Percentiles rank a stretch among this genome's conserved stretches.
phyloP scores from a whole-genome alignment of 2,113 vertebrate species.

The Brachyhypopomus occidentalis region DNA sequence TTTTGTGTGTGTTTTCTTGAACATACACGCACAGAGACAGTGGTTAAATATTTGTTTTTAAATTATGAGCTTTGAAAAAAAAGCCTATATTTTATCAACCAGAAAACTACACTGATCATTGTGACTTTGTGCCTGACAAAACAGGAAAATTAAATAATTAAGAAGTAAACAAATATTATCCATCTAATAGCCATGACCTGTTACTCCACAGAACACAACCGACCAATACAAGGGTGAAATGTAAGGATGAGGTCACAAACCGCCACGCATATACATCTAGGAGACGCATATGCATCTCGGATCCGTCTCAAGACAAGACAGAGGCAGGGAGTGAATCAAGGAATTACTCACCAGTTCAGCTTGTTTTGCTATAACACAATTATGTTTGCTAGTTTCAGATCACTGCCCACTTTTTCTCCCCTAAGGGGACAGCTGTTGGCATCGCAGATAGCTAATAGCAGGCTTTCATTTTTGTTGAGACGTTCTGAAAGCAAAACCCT shows the following conservation, averaged over 20 bases:
- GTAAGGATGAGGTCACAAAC: no score
- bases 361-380: slow-evolving; percentile 56
- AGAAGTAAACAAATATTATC: no score
- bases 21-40: not conserved
- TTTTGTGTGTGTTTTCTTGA: slow-evolving; percentile 11
- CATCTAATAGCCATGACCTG: no score
- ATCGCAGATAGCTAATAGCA: not conserved
- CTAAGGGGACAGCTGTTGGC: slow-evolving; percentile 61
- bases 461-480: slow-evolving; percentile 13
- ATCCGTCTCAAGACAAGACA: no score
- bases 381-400: slow-evolving; percentile 61
- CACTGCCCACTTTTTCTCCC: slow-evolving; percentile 68
- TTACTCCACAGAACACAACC: not conserved
- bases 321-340: not conserved
- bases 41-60: not conserved
- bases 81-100: not conserved
- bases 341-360: not conserved
- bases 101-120: not conserved
- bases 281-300: no score
- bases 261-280: no score
- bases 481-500: slow-evolving; percentile 18
- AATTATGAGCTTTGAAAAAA: not conserved
- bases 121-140: not conserved
- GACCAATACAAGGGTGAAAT: not conserved
- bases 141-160: not conserved